Percentiles rank a stretch among this genome's conserved stretches.
Conservation (phyloP, 1,140 invertebrate genomes). For the Sinella curviseta region DNA sequence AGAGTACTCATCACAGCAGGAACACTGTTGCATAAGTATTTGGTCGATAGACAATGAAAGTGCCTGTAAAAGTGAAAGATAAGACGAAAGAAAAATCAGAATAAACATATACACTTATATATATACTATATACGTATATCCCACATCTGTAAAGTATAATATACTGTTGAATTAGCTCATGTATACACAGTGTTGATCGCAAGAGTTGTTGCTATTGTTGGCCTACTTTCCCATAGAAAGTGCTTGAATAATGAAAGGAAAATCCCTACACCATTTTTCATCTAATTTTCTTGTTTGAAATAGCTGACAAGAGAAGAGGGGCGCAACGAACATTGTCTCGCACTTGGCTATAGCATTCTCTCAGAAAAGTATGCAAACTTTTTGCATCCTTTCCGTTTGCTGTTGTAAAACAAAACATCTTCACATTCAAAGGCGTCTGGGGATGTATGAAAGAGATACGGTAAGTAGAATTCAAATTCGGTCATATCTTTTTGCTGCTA, state of each 20-base stretch:
- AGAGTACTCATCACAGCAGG: conserved; percentile 98
- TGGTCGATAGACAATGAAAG: conserved; percentile 98
- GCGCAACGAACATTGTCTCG: too few species aligned
- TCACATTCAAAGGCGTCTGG: too few species aligned
- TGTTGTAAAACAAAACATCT: too few species aligned
- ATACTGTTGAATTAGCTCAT: too few species aligned
- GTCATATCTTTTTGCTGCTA: too few species aligned
- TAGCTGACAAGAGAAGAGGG: not conserved
- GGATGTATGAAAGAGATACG: too few species aligned
- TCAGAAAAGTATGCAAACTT: too few species aligned
- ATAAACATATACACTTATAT: not conserved
- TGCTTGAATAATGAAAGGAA: not conserved
- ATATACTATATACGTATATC: not conserved
- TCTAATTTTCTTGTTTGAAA: not conserved
- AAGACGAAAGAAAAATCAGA: conserved; percentile 33
- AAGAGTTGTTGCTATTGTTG: not conserved
- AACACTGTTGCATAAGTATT: conserved; percentile 97
- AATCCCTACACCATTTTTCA: conserved; percentile 16
- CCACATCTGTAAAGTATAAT: not conserved
- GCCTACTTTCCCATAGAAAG: not conserved
- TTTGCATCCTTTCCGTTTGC: too few species aligned
- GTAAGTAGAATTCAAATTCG: too few species aligned
- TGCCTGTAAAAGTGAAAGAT: conserved; percentile 65
- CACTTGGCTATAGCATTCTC: too few species aligned
- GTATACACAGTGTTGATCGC: not conserved